Percentiles rank a stretch among this genome's conserved stretches.
These are phyloP conservation scores for Bellardia bayeri DNA, from an alignment of 2,888 invertebrate species.

Conservation along the genomic window DNA sequence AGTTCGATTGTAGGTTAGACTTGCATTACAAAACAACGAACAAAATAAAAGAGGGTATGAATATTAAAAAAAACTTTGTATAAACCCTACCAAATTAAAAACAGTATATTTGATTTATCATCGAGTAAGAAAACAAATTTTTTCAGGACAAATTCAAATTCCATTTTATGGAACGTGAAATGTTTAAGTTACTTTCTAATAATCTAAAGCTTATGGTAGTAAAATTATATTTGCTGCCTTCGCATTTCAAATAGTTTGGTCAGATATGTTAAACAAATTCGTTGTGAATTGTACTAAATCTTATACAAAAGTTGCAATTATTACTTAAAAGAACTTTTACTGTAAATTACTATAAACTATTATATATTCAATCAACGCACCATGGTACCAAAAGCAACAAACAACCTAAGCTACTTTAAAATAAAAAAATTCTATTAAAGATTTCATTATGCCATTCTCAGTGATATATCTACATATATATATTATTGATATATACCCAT, in stretches of 20 bases:
- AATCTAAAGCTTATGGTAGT: too few relatives aligned
- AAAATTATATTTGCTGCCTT: too few relatives aligned
- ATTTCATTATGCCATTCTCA: too few relatives aligned
- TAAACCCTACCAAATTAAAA: neutral
- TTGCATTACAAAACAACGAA: constrained; percentile 1
- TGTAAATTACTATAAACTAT: constrained; percentile 7
- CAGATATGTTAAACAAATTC: neutral
- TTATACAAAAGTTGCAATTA: neutral
- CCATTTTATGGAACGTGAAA: too few relatives aligned
- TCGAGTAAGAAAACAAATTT: too few relatives aligned
- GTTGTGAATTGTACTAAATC: neutral
- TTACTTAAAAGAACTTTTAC: constrained; percentile 6
- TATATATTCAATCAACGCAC: constrained; percentile 17
- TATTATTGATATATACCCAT: too few relatives aligned
- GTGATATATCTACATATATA: too few relatives aligned
- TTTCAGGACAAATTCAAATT: too few relatives aligned
- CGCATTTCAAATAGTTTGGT: neutral
- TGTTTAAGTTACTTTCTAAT: too few relatives aligned
- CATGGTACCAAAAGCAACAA: constrained; percentile 1
- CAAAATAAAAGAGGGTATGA: neutral
- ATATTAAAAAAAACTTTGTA: neutral
- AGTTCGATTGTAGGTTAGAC: constrained; percentile 54
- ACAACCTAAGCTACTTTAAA: too few relatives aligned
- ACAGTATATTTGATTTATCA: neutral
- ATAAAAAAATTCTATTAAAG: too few relatives aligned